Evolutionary conservation across 2,888 invertebrate species (phyloP), one percentile per base, ranked within the genome.

Genomic region (Brachynemurus nebulosus): DNA sequence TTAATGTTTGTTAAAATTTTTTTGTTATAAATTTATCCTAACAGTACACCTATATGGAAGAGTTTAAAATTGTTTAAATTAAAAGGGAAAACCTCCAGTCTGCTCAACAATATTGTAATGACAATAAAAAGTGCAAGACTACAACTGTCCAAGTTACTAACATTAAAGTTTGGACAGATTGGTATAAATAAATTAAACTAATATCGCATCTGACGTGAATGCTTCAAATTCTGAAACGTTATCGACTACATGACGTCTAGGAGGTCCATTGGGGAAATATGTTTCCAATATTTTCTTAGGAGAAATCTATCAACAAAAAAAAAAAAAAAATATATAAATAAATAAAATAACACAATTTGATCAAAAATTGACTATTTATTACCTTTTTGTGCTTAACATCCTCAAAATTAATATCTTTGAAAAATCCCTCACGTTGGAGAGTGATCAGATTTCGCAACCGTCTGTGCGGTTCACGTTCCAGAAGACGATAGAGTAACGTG

Each of bases 391-490:
- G n/a, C 16, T 16, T n/a, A 33, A 33, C 16, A 11, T 37, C 37
- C 8, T 12, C 37, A 37, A 37, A 37, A 7, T 17, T 18, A 37
- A 37, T 19, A 37, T 37, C 37, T 18, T 37, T 37, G 20, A 37
- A 37, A 37, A 37, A 8, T 20, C 19, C 37, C 11, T 37, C 19
- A 19, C 20, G 37, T 37, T 37, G 37, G 12, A 37, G 12, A 2
- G 37, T 37, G 18, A 37, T 20, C 20, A 37, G 20, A 11, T 20
- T 37, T 18, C 37, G 17, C 20, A 37, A n/a, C 20, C 37, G 37
- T 19, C 19, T 18, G 12, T 19, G 37, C 8, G 37, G 37, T 37
- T 37, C 37, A 9, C 37, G 37, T 17, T 37, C 37, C 20, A 37
- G 20, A 17, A 37, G 18, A 11, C 37, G 16, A 19, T 19, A 37